Conservation (phyloP, 2,797 vertebrate species). For the Echeneis naucrates region DNA sequence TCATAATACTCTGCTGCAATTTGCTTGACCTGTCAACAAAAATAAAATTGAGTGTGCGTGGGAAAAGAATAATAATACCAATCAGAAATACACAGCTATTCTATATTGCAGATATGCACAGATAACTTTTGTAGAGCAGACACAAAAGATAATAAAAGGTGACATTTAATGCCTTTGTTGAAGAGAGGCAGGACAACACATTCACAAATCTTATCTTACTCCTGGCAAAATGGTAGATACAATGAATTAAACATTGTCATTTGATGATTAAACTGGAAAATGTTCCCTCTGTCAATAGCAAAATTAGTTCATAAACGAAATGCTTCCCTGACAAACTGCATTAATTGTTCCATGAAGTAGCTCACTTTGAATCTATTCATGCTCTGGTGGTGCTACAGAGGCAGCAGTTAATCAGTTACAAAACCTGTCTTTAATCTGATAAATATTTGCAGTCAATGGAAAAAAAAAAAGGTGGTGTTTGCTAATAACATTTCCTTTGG, state of each 20-base stretch:
- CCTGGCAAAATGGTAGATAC: too few species aligned
- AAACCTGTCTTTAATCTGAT: constrained; percentile 33
- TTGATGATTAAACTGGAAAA: neutral
- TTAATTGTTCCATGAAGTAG: neutral
- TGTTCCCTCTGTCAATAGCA: constrained; percentile 1
- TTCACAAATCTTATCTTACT: too few species aligned
- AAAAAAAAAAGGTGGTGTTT: constrained; percentile 21
- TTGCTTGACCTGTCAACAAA: constrained; percentile 90
- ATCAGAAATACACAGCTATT: neutral
- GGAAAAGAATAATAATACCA: neutral
- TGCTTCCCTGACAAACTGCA: neutral
- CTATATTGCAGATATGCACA: neutral
- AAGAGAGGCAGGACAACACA: neutral
- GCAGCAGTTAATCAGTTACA: constrained; percentile 64
- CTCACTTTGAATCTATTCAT: neutral
- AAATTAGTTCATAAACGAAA: neutral
- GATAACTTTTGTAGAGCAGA: too few species aligned
- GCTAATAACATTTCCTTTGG: constrained; percentile 13
- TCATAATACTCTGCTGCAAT: constrained; percentile 97
- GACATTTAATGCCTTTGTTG: neutral
- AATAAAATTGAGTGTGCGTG: neutral
- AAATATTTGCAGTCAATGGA: constrained; percentile 42
- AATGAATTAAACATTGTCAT: neutral
- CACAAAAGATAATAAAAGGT: neutral
- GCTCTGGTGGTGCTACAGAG: neutral